Evolutionary conservation across 2,888 invertebrate species (phyloP).

Genomic region (Melinaea marsaeus): DNA sequence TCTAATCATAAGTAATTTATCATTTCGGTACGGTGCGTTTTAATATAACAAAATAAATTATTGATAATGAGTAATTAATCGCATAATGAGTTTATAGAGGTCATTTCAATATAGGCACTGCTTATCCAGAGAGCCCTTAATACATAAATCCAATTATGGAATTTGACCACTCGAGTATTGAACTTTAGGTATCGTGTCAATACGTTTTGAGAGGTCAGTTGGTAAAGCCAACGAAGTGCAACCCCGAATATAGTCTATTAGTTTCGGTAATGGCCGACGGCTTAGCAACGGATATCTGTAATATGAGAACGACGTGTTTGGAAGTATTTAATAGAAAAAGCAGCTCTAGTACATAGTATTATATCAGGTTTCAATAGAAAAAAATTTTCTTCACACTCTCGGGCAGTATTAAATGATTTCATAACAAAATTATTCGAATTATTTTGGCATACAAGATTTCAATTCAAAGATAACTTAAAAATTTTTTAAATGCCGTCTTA

Average conservation of each 20-base stretch:
- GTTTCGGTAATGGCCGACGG: constrained; percentile 61
- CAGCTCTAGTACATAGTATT: constrained; percentile 10
- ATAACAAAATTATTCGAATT: neutral
- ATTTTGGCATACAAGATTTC: neutral
- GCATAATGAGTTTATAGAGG: constrained; percentile 26
- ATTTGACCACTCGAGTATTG: constrained; percentile 67
- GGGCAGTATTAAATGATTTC: too few species aligned
- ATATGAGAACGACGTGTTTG: constrained; percentile 63
- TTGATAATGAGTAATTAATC: constrained; percentile 17
- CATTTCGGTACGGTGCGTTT: too few species aligned
- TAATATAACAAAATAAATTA: too few species aligned
- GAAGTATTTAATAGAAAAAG: constrained; percentile 35
- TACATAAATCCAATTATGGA: constrained; percentile 61
- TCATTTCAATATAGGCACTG: constrained; percentile 19
- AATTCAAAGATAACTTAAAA: too few species aligned
- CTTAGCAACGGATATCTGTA: constrained; percentile 67
- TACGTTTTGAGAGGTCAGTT: constrained; percentile 65
- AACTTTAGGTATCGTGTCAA: constrained; percentile 68
- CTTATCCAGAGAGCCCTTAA: constrained; percentile 41
- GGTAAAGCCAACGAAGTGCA: constrained; percentile 72
- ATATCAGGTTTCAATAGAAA: too few species aligned
- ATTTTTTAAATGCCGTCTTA: constrained; percentile 10
- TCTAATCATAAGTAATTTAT: too few species aligned
- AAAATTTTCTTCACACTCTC: too few species aligned
- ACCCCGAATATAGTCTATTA: constrained; percentile 70